Base-by-base conservation (phyloP, 2,888 invertebrate genomes). In the Cacoxenus indagator region DNA sequence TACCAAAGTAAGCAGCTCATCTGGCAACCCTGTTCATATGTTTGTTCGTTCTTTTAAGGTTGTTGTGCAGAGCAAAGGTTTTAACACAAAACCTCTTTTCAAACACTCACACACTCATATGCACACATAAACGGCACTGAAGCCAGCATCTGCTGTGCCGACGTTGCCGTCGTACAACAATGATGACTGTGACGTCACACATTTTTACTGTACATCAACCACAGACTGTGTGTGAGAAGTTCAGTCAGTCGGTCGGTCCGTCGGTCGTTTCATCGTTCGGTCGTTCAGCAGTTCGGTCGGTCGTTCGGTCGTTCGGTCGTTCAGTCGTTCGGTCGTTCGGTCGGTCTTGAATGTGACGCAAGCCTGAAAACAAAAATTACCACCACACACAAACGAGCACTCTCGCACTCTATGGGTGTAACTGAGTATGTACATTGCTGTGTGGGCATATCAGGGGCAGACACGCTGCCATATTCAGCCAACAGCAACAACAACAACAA, bases 131-230 rank as follows among this genome's bases (percentile, higher is more conserved):
- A 37, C 6, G 29, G 22, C 24, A 26, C 66, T 5, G 54, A 55
- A 4, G 43, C n/a, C 51, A 65, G 51, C 65, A 65, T 65, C 54
- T 55, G 51, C 51, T 51, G 45, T 43, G 22, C 51, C 22, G 51
- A 22, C 51, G n/a, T 51, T 51, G 51, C 22, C 51, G 22, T 17
- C 19, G 9, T 37, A 9, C 51, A 51, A 51, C 51, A 19, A 51
- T 51, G 51, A 51, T 51, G 51, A 22, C 22, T 51, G 51, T 51
- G 51, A 19, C 51, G 51, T 51, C 51, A 51, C 19, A 51, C 22
- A 37, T 14, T 11, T 37, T 11, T 14, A 37, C 37, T 11, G 37
- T 37, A 37, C 37, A 37, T 14, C 37, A 11, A 37, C 14, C 9
- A 14, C 37, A 37, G 37, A 19, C 9, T 51, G 11, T 43, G 22